These are phyloP conservation scores for Pampus argenteus DNA, from an alignment of 2,797 vertebrate genomes.

Conservation along the genomic window DNA sequence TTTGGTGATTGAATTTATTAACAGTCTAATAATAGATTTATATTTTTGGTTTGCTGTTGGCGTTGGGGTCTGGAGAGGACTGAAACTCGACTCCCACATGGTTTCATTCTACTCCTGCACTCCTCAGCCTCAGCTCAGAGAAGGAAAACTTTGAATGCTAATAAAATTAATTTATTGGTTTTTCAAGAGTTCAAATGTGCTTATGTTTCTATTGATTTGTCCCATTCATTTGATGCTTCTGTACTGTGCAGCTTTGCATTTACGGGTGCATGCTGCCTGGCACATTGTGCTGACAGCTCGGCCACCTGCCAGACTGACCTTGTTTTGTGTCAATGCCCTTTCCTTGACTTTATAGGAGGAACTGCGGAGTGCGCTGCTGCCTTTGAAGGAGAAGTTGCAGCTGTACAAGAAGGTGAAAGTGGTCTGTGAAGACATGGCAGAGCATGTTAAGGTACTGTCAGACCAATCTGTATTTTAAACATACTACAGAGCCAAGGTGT, in stretches of 20 bases:
- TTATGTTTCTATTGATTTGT: constrained; percentile 18
- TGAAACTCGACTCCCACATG: constrained; percentile 82
- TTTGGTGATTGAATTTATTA: constrained; percentile 66
- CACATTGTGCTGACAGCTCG: constrained; percentile 54
- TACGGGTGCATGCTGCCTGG: constrained; percentile 40
- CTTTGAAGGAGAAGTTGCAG: constrained; percentile 84
- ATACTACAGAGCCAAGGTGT: neutral
- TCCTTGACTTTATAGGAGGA: constrained; percentile 81
- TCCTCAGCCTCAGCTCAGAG: constrained; percentile 5
- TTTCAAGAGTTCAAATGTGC: neutral
- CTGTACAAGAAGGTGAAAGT: constrained; percentile 75
- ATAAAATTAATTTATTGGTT: constrained; percentile 14
- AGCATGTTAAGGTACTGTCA: constrained; percentile 83
- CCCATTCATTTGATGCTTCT: constrained; percentile 23
- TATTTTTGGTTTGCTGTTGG: constrained; percentile 75
- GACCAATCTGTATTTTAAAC: constrained; percentile 11
- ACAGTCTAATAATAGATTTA: constrained; percentile 82
- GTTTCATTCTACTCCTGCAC: constrained; percentile 61
- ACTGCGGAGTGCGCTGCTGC: constrained; percentile 81
- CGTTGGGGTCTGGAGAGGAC: constrained; percentile 49
- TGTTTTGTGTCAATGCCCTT: constrained; percentile 55
- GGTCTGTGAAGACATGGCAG: constrained; percentile 78
- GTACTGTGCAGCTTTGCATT: constrained; percentile 48
- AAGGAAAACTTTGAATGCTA: constrained; percentile 12
- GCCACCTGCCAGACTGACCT: constrained; percentile 61